Evolutionary conservation across 1,140 invertebrate genomes (phyloP).

Genomic region (Aphaenogaster ashmeadi): DNA sequence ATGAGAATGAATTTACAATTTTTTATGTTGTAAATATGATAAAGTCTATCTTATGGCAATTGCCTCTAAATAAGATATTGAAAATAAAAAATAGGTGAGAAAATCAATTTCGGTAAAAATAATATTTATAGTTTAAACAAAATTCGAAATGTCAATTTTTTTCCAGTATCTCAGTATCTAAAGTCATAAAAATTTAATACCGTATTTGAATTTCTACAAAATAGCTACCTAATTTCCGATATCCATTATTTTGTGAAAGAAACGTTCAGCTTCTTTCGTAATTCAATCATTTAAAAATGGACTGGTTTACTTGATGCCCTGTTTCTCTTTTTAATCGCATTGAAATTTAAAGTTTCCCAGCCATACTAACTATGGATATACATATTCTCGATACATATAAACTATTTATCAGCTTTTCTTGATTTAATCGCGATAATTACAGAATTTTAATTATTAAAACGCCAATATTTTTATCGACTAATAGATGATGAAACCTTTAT

Average conservation of each 20-base stretch:
- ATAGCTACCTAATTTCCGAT: not conserved
- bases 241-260: not conserved
- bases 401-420: not conserved
- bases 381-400: not conserved
- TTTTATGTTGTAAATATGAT: not conserved
- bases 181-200: not conserved
- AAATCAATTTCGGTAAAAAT: constrained; percentile 5
- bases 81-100: not conserved
- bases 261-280: not conserved
- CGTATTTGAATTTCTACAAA: not conserved
- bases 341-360: not conserved
- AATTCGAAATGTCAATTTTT: not conserved
- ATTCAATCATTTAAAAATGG: not conserved
- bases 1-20: not conserved
- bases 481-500: not conserved
- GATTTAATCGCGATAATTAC: not conserved
- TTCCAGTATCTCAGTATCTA: not conserved
- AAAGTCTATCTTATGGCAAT: not conserved
- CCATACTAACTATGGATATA: not conserved
- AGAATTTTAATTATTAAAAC: not conserved
- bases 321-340: constrained; percentile 5
- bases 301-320: not conserved
- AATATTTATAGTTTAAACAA: not conserved
- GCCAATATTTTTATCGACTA: not conserved
- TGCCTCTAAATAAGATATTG: not conserved